phyloP scores from a whole-genome alignment of 2,888 invertebrate genomes.

The Magallana nippona region DNA sequence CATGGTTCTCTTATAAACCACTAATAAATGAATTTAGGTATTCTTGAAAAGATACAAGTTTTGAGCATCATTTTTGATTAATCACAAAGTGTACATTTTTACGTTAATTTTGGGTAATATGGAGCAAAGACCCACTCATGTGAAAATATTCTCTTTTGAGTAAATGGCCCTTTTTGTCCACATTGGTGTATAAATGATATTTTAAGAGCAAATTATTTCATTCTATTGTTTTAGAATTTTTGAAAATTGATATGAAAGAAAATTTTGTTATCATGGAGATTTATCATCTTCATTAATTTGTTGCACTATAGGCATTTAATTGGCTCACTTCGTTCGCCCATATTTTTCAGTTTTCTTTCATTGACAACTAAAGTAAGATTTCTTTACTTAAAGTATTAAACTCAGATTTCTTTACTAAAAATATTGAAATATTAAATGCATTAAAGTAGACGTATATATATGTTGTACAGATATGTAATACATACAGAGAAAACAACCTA shows the following conservation, averaged over 20 bases:
- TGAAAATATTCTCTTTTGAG: background rate
- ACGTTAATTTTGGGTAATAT: background rate
- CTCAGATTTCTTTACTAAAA: no score
- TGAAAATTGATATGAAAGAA: background rate
- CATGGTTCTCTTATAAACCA: no score
- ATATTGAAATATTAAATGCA: background rate
- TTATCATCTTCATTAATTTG: background rate
- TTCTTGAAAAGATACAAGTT: background rate
- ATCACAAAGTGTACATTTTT: background rate
- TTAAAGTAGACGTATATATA: background rate
- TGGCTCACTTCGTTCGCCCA: background rate
- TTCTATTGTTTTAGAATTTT: background rate
- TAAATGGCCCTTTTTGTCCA: background rate
- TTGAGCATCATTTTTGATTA: background rate
- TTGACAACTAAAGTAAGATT: no score
- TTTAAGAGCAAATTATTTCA: background rate
- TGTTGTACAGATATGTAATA: background rate
- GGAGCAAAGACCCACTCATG: conserved; percentile 6
- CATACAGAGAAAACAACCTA: background rate
- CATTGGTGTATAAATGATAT: background rate
- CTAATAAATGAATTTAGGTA: background rate
- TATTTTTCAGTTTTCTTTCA: background rate
- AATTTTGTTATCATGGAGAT: background rate
- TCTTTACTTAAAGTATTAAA: no score
- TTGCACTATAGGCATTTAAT: background rate